Percentiles rank a stretch among this genome's conserved stretches.
Evolutionary conservation across 2,888 invertebrate species (phyloP).

Genomic region (Lasioglossum vierecki): DNA sequence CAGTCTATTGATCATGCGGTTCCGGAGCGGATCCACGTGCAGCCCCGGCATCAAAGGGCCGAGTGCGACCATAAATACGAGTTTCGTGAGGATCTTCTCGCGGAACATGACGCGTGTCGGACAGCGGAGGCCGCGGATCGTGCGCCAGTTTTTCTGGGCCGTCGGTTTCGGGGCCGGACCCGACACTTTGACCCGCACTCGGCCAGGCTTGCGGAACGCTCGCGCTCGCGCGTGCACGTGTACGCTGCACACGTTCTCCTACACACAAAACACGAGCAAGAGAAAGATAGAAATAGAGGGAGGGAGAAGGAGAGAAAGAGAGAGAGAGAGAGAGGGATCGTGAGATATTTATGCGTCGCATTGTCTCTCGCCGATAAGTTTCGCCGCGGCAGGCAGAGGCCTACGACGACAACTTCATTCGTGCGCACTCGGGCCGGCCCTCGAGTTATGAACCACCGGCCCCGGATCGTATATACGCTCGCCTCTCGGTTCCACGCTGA

Average conservation of each 20-base stretch:
- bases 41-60: neutral
- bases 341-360: constrained; percentile 83
- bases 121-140: constrained; percentile 31
- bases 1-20: neutral
- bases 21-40: constrained; percentile 1
- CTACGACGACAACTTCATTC: constrained; percentile 83
- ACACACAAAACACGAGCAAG: constrained; percentile 52
- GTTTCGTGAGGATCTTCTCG: constrained; percentile 22
- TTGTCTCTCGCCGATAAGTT: constrained; percentile 77
- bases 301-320: constrained; percentile 62
- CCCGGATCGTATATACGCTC: constrained; percentile 46
- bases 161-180: constrained; percentile 27
- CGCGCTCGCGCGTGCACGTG: constrained; percentile 22
- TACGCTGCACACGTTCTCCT: constrained; percentile 30
- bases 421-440: constrained; percentile 62
- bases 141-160: constrained; percentile 51
- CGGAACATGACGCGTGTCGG: constrained; percentile 30
- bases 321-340: constrained; percentile 74
- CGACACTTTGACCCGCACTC: constrained; percentile 59
- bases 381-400: constrained; percentile 62
- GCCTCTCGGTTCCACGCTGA: constrained; percentile 33
- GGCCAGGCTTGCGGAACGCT: neutral
- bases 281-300: neutral
- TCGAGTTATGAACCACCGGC: constrained; percentile 80
- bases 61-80: neutral